phyloP scores from a whole-genome alignment of 1,140 invertebrate species.

The Pygmarrhopalites habei region DNA sequence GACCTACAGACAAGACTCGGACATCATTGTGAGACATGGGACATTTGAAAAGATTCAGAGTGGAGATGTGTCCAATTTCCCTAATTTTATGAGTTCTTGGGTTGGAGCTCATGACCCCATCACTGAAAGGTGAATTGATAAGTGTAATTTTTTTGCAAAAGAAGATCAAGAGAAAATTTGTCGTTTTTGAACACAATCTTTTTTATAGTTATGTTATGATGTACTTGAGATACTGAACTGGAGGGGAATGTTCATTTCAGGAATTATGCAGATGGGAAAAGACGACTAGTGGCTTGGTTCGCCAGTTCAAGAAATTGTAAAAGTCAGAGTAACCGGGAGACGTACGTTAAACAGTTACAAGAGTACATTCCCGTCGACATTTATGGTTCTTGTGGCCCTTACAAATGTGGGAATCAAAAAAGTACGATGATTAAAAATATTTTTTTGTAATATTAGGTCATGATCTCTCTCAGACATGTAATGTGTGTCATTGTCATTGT shows the following conservation, averaged over 20 bases:
- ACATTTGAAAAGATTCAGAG: constrained; percentile 42
- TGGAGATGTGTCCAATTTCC: neutral
- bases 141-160: no score
- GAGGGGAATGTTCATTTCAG: no score
- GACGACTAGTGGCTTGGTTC: constrained; percentile 47
- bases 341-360: constrained; percentile 47
- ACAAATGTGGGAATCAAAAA: constrained; percentile 39
- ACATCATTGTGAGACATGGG: constrained; percentile 51
- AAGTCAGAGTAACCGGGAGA: constrained; percentile 45
- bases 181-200: no score
- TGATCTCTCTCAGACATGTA: no score
- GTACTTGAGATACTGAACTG: no score
- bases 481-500: no score
- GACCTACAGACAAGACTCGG: constrained; percentile 44
- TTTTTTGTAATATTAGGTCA: no score
- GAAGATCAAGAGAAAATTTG: no score
- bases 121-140: no score
- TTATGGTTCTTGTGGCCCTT: constrained; percentile 48
- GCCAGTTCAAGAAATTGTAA: constrained; percentile 47
- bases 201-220: no score
- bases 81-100: constrained; percentile 28
- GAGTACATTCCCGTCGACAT: constrained; percentile 50
- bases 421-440: no score
- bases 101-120: constrained; percentile 26
- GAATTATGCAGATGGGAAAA: constrained; percentile 38